phyloP scores from a whole-genome alignment of 2,113 vertebrate genomes.

The Malurus cyaneus region DNA sequence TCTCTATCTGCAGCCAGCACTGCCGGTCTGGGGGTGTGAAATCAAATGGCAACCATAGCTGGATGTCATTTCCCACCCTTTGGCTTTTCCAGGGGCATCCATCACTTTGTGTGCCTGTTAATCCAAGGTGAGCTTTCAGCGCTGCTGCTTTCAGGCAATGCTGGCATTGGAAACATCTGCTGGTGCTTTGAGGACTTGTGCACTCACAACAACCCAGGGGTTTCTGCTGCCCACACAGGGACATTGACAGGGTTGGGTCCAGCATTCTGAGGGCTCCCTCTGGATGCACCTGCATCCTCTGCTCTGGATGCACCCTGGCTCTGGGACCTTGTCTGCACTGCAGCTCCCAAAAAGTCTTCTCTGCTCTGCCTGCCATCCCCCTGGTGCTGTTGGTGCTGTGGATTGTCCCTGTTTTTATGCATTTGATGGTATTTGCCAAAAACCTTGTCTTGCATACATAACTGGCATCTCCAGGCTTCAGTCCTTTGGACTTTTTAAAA shows the following conservation, averaged over 20 bases:
- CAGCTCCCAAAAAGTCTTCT: no score
- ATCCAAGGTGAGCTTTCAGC: not conserved
- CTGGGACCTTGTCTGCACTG: fast-evolving
- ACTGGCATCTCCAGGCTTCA: not conserved
- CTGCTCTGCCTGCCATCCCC: not conserved
- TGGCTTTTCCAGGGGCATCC: not conserved
- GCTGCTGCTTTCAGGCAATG: not conserved
- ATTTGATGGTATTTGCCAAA: not conserved
- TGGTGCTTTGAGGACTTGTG: not conserved
- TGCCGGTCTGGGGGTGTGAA: not conserved
- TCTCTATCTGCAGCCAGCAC: not conserved
- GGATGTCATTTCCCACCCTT: not conserved
- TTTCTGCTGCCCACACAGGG: not conserved
- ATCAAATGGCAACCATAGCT: not conserved
- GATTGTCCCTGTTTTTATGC: not conserved
- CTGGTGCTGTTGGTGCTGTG: not conserved
- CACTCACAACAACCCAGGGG: not conserved
- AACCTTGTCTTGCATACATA: fast-evolving
- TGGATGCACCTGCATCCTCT: no score
- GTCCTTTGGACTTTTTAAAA: not conserved
- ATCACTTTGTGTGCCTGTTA: not conserved
- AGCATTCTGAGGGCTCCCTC: not conserved
- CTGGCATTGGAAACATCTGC: not conserved
- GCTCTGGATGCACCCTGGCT: fast-evolving
- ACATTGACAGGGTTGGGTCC: not conserved